A percentile compares a stretch with the other conserved stretches of the same genome.
Evolutionary conservation across 2,113 vertebrate species (phyloP).

Genomic region (Naja naja): DNA sequence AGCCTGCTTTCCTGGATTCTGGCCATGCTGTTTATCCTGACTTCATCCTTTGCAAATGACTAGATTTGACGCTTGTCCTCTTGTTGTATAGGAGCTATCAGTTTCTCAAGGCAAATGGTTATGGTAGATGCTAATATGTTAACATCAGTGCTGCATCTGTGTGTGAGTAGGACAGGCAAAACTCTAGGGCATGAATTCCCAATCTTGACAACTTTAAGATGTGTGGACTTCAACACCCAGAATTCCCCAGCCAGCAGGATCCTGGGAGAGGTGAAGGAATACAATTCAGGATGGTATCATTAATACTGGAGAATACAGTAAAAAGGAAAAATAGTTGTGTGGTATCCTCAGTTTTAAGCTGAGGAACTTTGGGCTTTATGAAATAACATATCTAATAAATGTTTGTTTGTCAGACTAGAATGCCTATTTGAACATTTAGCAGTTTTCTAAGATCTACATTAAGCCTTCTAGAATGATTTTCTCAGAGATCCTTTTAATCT

Average conservation of each 20-base stretch:
- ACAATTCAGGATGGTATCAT: background rate
- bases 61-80: background rate
- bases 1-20: background rate
- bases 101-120: background rate
- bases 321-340: background rate
- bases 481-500: background rate
- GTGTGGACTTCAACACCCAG: too few relatives aligned
- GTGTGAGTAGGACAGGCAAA: background rate
- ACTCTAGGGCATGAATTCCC: background rate
- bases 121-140: background rate
- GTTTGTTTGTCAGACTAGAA: background rate
- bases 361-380: background rate
- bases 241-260: background rate
- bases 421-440: background rate
- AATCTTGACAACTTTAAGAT: too few relatives aligned
- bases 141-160: background rate
- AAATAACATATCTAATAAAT: background rate
- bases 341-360: background rate
- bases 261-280: background rate
- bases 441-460: background rate
- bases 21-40: background rate
- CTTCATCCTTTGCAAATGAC: background rate
- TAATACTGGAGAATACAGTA: background rate
- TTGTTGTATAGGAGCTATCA: background rate
- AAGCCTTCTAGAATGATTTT: background rate